A percentile compares a stretch with the other conserved stretches of the same genome.
Conservation (phyloP, 2,113 vertebrate genomes). For the Procavia capensis region DNA sequence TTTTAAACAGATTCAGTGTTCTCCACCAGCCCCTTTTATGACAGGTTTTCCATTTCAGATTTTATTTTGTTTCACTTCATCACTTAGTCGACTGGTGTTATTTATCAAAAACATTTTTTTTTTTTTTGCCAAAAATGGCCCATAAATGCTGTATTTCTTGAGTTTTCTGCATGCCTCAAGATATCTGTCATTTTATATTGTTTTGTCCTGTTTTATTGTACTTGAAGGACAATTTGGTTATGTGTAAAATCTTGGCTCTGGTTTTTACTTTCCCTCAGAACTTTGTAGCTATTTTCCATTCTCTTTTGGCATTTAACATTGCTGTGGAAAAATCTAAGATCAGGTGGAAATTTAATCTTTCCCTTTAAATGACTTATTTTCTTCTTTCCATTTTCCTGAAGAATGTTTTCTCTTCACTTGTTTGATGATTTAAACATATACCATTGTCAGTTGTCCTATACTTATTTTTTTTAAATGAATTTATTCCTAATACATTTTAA, state of each 20-base stretch:
- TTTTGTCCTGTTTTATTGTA: conserved; percentile 61
- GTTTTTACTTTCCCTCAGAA: conserved; percentile 55
- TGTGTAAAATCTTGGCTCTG: conserved; percentile 28
- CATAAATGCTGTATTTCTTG: conserved; percentile 37
- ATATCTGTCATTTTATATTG: conserved; percentile 55
- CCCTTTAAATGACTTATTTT: neutral
- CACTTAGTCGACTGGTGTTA: conserved; percentile 73
- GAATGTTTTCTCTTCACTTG: neutral
- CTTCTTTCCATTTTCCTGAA: neutral
- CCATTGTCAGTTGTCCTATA: neutral
- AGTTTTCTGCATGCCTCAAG: conserved; percentile 49
- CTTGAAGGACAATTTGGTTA: conserved; percentile 60
- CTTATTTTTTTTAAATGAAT: neutral
- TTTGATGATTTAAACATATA: conserved; percentile 24
- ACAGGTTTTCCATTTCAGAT: conserved; percentile 72
- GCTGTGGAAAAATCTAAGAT: neutral
- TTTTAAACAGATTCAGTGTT: conserved; percentile 50
- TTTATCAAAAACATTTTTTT: conserved; percentile 76
- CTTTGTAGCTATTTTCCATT: neutral
- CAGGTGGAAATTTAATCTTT: neutral
- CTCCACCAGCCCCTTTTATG: neutral
- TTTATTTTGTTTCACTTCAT: conserved; percentile 74
- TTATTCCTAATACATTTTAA: neutral
- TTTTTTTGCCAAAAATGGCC: conserved; percentile 30
- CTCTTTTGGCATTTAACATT: neutral